phyloP scores from a whole-genome alignment of 2,113 vertebrate genomes.

The Girardinichthys multiradiatus region DNA sequence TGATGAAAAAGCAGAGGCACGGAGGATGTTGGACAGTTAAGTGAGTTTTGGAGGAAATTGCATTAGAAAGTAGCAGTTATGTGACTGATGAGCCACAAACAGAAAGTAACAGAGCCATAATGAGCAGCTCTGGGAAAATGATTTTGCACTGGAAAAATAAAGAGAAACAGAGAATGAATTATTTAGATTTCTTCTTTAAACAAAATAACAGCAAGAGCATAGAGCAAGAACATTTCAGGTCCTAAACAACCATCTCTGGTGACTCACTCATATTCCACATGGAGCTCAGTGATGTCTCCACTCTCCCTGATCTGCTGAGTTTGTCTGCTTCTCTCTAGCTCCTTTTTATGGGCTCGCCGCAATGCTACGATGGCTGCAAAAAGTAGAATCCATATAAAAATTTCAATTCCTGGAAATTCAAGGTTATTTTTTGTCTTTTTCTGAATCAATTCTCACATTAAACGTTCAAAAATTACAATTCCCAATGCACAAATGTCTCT shows the following conservation, averaged over 20 bases:
- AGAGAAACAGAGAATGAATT: not conserved
- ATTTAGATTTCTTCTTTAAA: not conserved
- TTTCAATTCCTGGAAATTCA: not conserved
- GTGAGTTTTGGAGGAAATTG: conserved; percentile 6
- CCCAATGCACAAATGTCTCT: not conserved
- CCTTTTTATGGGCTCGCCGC: conserved; percentile 90
- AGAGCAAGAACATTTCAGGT: too few relatives aligned
- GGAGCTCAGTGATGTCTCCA: conserved; percentile 83
- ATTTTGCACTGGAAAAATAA: not conserved
- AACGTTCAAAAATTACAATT: not conserved
- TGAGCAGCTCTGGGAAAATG: not conserved
- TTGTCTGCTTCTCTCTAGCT: conserved; percentile 87
- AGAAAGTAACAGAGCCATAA: not conserved
- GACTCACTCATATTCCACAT: conserved; percentile 87
- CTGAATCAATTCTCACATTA: not conserved
- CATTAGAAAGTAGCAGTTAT: not conserved
- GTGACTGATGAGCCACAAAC: not conserved
- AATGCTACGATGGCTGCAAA: conserved; percentile 91
- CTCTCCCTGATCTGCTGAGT: conserved; percentile 86
- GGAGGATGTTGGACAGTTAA: not conserved
- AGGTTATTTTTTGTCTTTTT: not conserved
- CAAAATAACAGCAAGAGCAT: not conserved
- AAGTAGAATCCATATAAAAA: not conserved
- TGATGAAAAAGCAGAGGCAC: conserved; percentile 11
- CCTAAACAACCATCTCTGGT: not conserved